Evolutionary conservation across 53 echinoderm and acorn worm genomes (phyloP).

Genomic region (Glandiceps talaboti): DNA sequence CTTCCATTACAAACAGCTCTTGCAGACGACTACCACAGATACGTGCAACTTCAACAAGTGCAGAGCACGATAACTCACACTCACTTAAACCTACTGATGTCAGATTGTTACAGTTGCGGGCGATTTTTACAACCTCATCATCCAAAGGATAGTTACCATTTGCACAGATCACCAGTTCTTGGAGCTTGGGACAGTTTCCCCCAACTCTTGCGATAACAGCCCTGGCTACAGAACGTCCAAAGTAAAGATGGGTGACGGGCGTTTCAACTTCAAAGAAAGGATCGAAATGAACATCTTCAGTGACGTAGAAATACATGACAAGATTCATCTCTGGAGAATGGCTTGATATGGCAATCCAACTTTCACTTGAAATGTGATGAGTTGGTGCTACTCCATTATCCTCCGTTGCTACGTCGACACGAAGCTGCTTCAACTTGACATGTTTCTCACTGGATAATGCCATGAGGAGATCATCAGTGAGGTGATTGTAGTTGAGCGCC

Average conservation of each 20-base stretch:
- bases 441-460: conserved; percentile 51
- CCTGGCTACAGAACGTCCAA: conserved; percentile 52
- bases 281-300: conserved; percentile 44
- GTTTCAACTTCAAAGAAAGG: conserved; percentile 42
- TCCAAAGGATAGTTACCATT: conserved; percentile 60
- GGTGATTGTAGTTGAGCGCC: conserved; percentile 63
- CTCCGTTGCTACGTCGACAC: conserved; percentile 35
- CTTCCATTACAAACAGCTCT: conserved; percentile 58
- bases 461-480: conserved; percentile 54
- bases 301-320: conserved; percentile 57
- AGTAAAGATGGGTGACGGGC: conserved; percentile 63
- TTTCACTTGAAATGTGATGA: conserved; percentile 36
- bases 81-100: conserved; percentile 58
- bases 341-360: conserved; percentile 47
- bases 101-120: conserved; percentile 35
- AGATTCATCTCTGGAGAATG: conserved; percentile 52
- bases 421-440: conserved; percentile 45
- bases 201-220: conserved; percentile 51
- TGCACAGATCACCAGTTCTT: conserved; percentile 54
- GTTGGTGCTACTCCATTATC: conserved; percentile 12
- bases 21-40: conserved; percentile 66
- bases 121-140: conserved; percentile 50
- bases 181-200: conserved; percentile 51
- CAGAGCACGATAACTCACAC: conserved; percentile 50
- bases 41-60: conserved; percentile 54